Conservation (phyloP, 53 echinoderm and acorn worm species). For the Hippasteria phrygiana region DNA sequence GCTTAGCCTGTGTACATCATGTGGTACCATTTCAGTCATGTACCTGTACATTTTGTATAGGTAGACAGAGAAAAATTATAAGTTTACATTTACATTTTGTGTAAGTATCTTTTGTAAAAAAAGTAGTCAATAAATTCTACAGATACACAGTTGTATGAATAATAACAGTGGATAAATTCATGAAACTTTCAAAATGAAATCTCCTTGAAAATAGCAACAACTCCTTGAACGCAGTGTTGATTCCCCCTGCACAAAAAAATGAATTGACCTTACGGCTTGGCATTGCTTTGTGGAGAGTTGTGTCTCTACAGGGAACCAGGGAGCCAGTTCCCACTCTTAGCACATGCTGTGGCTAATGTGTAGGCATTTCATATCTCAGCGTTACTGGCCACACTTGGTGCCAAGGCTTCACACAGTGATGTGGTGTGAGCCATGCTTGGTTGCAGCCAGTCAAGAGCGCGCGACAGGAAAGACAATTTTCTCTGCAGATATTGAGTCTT, state of each 20-base stretch:
- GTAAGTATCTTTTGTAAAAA: too few species aligned
- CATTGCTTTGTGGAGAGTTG: conserved; percentile 44
- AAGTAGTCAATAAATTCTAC: too few species aligned
- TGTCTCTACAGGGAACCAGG: conserved; percentile 29
- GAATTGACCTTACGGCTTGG: conserved; percentile 48
- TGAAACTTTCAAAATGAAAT: background rate
- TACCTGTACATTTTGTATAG: too few species aligned
- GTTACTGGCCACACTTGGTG: conserved; percentile 20
- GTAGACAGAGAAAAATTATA: too few species aligned
- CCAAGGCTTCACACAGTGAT: conserved; percentile 17
- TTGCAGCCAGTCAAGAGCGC: background rate
- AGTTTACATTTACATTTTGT: too few species aligned
- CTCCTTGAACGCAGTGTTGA: too few species aligned
- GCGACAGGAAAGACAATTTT: background rate
- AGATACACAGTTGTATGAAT: too few species aligned
- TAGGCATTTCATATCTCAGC: conserved; percentile 43
- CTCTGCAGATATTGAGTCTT: background rate
- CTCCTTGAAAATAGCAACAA: conserved; percentile 21
- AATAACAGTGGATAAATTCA: too few species aligned
- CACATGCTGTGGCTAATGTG: conserved; percentile 46
- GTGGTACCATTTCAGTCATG: too few species aligned
- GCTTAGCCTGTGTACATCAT: too few species aligned
- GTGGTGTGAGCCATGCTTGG: conserved; percentile 13
- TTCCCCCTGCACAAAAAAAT: conserved; percentile 42
- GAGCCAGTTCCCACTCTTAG: background rate